Base-by-base conservation (phyloP, 2,797 vertebrate genomes). In the Sebastes glaucus region DNA sequence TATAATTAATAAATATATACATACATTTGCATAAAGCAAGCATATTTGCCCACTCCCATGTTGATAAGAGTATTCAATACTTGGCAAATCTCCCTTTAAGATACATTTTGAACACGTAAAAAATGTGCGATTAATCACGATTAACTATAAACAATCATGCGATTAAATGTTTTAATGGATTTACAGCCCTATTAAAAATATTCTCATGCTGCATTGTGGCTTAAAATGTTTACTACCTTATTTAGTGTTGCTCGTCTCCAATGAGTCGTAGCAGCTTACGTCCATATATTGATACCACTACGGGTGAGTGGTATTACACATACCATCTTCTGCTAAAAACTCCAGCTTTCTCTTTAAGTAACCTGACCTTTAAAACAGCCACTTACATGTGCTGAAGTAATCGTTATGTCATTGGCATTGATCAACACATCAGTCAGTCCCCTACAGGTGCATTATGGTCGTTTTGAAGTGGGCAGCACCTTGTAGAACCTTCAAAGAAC, bases 401-500 rank as follows among this genome's bases (percentile, higher is more conserved):
- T 68, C 3, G 1, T 52, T 35, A 13, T 23, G n/a, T 80, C 68
- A 68, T 16, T 67, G 62, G 22, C 69, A 74, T 35, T 63, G 69
- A 80, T 70, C 23, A 64, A 27, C 25, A 61, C 35, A 75, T 75
- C 65, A 53, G 14, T 62, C 32, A 66, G 13, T 65, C 7, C n/a
- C 13, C 32, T 55, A 10, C 28, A 73, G 11, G 10, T 60, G 56
- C 13, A 30, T 32, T 13, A 25, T 18, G 23, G 0, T 25, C 0
- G 10, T 46, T 69, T 72, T 59, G 46, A 33, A 32, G 6, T 28
- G 52, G 52, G 38, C 46, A 76, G 5, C 33, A 25, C 57, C 22
- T 22, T 62, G 60, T 46, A 68, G 27, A 35, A 61, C 71, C 49
- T 75, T 77, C 70, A 75, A 72, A 80, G 3, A 77, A 63, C 28